Evolutionary conservation across 2,113 vertebrate species (phyloP), one percentile per base, ranked within the genome.

Genomic region (Rutilus rutilus): DNA sequence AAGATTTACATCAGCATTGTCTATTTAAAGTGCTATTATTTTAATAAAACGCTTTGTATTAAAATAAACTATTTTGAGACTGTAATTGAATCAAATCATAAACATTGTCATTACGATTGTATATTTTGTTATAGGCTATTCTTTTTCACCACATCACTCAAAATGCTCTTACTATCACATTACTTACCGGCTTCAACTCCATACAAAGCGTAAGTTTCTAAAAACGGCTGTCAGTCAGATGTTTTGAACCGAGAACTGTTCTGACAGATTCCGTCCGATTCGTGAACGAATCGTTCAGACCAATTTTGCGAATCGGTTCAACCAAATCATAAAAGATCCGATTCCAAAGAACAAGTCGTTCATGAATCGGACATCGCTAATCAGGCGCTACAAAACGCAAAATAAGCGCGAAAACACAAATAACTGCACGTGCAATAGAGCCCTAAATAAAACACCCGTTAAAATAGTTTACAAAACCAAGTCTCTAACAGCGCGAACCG

Each of bases 331-430:
- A 23, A 14, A 39, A 39, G 21, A 62, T 25, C 12, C 33, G 57
- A 75, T 6, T 69, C 65, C 7, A n/a, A 42, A 23, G 42, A 75
- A n/a, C 71, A 2, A 79, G 27, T 57, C 27, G 30, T 39, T 14
- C 9, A 17, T 79, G 77, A 79, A 62, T 62, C 57, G 57, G 5
- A 62, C 52, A 59, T 62, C 77, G 57, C 77, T 79, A 59, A 79
- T 42, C 57, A 79, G 77, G 21, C 50, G 27, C 77, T 79, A 79
- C 67, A 83, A 59, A 83, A 83, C 82, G 50, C 30, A 15, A 82
- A 83, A 83, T 73, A 83, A 73, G 82, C 82, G 82, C 65, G 82
- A 83, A 59, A 73, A 83, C 82, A 83, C 67, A 73, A 73, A 83
- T 69, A 69, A 73, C 47, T n/a, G 21, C 50, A 59, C 30, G 82